phyloP scores from a whole-genome alignment of 2,113 vertebrate species.

The Proteles cristata region DNA sequence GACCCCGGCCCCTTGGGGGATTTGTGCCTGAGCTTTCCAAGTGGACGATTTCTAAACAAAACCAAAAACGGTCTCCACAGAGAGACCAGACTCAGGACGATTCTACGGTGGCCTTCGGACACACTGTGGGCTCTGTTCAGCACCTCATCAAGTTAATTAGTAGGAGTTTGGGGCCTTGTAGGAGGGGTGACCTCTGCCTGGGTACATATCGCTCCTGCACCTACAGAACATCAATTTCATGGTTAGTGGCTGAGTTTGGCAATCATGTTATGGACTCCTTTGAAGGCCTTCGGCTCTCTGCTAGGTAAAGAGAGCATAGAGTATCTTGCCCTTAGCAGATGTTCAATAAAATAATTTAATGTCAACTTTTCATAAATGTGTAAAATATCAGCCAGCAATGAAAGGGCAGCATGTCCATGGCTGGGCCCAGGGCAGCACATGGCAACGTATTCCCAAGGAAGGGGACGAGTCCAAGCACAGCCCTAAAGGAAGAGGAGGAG shows the following conservation, averaged over 20 bases:
- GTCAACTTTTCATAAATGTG: neutral
- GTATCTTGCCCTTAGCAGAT: neutral
- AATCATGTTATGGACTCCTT: neutral
- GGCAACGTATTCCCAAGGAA: neutral
- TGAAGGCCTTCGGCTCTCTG: neutral
- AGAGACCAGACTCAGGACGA: neutral
- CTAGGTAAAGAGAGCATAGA: neutral
- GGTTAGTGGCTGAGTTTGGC: neutral
- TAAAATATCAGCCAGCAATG: neutral
- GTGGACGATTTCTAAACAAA: neutral
- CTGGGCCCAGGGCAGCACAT: neutral
- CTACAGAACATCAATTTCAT: neutral
- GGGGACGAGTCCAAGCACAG: neutral
- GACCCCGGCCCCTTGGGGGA: neutral
- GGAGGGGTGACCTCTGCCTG: neutral
- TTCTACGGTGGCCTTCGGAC: too few relatives aligned
- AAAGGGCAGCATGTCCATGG: neutral
- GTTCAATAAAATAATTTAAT: neutral
- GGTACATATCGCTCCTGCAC: too few relatives aligned
- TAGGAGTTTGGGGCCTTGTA: neutral
- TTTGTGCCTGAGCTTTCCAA: neutral
- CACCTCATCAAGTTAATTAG: neutral
- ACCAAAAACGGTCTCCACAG: neutral
- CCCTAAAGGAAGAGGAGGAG: neutral
- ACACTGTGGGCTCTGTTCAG: neutral